Percentiles rank a stretch among this genome's conserved stretches.
These are phyloP conservation scores for Scelioninae gen. 1 DNA, from an alignment of 2,888 invertebrate species.

Conservation along the genomic window DNA sequence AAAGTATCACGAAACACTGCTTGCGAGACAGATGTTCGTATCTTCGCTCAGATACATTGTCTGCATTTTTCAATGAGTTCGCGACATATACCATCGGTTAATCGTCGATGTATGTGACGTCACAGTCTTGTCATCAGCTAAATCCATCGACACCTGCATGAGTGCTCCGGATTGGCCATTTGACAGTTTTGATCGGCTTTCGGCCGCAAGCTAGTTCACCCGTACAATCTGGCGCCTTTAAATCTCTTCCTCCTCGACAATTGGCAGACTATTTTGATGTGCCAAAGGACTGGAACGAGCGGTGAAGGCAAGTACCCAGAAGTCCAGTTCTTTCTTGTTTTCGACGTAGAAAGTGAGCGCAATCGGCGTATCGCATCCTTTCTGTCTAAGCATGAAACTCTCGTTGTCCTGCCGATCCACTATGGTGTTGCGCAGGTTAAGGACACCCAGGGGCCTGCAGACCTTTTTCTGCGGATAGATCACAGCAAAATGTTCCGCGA, in stretches of 20 bases:
- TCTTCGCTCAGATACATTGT: too few relatives aligned
- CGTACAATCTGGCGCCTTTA: constrained; percentile 71
- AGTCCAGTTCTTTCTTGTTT: constrained; percentile 86
- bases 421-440: constrained; percentile 87
- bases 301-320: constrained; percentile 87
- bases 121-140: too few relatives aligned
- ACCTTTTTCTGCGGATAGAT: constrained; percentile 88
- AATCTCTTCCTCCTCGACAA: constrained; percentile 87
- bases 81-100: too few relatives aligned
- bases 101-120: too few relatives aligned
- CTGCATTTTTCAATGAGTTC: too few relatives aligned
- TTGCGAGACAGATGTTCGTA: too few relatives aligned
- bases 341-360: constrained; percentile 87
- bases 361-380: constrained; percentile 87
- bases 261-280: constrained; percentile 86
- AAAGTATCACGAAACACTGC: too few relatives aligned
- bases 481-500: constrained; percentile 88
- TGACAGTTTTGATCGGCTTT: too few relatives aligned
- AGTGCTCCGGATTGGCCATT: neutral
- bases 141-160: too few relatives aligned
- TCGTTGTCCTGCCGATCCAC: constrained; percentile 86
- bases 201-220: neutral
- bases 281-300: constrained; percentile 85
- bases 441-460: constrained; percentile 87
- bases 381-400: constrained; percentile 87